A percentile compares a stretch with the other conserved stretches of the same genome.
phyloP scores from a whole-genome alignment of 2,888 invertebrate genomes.

The Enoplolaimus lenunculus region DNA sequence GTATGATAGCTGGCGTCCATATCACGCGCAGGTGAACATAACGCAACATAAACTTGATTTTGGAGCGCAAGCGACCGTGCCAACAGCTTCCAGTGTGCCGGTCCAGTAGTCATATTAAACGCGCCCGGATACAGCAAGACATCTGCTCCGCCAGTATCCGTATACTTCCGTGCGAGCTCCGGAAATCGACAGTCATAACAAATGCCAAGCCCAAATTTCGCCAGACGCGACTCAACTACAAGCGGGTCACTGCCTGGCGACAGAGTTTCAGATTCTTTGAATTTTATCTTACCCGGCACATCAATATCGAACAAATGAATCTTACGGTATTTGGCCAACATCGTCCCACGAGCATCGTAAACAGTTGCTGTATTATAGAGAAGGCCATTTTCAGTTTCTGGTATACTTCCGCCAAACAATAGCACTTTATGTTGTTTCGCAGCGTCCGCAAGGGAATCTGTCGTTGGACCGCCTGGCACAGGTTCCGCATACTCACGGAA shows the following conservation, averaged over 20 bases:
- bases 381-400: neutral
- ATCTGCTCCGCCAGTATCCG: conserved; percentile 46
- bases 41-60: conserved; percentile 68
- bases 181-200: conserved; percentile 87
- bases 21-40: conserved; percentile 68
- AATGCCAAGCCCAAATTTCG: conserved; percentile 56
- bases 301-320: conserved; percentile 90
- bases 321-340: conserved; percentile 35
- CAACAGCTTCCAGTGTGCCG: conserved; percentile 76
- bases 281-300: conserved; percentile 76
- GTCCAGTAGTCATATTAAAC: conserved; percentile 90
- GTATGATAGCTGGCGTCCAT: conserved; percentile 59
- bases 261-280: conserved; percentile 74
- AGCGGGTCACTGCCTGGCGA: conserved; percentile 51
- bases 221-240: neutral
- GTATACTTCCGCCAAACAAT: conserved; percentile 56
- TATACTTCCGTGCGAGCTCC: conserved; percentile 57
- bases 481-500: conserved; percentile 61
- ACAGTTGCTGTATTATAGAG: conserved; percentile 14
- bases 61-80: conserved; percentile 67
- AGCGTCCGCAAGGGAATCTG: conserved; percentile 55
- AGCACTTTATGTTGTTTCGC: conserved; percentile 63
- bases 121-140: conserved; percentile 80
- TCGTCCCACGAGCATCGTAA: neutral
- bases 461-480: conserved; percentile 60